A percentile compares a stretch with the other conserved stretches of the same genome.
Evolutionary conservation across 2,113 vertebrate species (phyloP).

Genomic region (Camelus dromedarius): DNA sequence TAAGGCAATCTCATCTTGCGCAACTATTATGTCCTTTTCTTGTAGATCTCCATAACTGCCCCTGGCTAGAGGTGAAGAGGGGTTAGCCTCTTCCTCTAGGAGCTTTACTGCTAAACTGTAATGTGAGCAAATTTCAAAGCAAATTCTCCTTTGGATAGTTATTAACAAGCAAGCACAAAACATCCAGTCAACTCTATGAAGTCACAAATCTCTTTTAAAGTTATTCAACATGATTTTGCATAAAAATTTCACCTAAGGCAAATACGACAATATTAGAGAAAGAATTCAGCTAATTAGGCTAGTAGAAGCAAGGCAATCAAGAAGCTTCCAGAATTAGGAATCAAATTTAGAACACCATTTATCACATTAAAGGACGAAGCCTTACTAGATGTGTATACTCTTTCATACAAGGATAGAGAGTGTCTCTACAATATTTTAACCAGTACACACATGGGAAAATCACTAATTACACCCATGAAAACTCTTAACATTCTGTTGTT

Average conservation of each 20-base stretch:
- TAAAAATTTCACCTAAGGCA: constrained; percentile 6
- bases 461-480: neutral
- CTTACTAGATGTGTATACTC: neutral
- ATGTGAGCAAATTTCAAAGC: neutral
- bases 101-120: constrained; percentile 14
- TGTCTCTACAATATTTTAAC: constrained; percentile 37
- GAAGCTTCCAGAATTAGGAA: constrained; percentile 32
- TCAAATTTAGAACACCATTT: constrained; percentile 2
- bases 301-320: constrained; percentile 10
- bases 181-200: neutral
- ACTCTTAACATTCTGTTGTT: constrained; percentile 13
- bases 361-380: neutral
- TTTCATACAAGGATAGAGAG: neutral
- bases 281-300: constrained; percentile 45
- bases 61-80: neutral
- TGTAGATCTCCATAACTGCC: neutral
- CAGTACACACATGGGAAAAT: neutral
- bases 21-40: neutral
- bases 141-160: constrained; percentile 42
- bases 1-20: neutral
- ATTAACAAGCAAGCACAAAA: constrained; percentile 42
- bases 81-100: neutral
- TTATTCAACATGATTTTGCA: constrained; percentile 26
- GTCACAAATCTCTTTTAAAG: constrained; percentile 47
- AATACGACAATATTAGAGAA: constrained; percentile 55